A percentile compares a stretch with the other conserved stretches of the same genome.
phyloP scores from a whole-genome alignment of 2,113 vertebrate genomes.

The Bos taurus region ARS-UCD2.0 NC_037338.1:8897001-8897500 shows the following conservation, averaged over 20 bases:
- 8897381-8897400: neutral
- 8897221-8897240: rapidly evolving
- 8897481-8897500: neutral
- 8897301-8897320: neutral
- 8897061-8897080: neutral
- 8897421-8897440: neutral
- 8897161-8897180: neutral
- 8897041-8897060: neutral
- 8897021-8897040: neutral
- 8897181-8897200: neutral
- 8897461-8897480: neutral
- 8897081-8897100: neutral
- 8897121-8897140: neutral
- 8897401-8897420: neutral
- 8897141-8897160: neutral
- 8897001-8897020: neutral
- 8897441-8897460: neutral
- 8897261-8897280: neutral
- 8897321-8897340: rapidly evolving
- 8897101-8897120: neutral
- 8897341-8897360: neutral
- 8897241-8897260: too few species aligned
- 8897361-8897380: rapidly evolving
- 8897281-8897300: neutral
- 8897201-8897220: rapidly evolving